Evolutionary conservation across 2,113 vertebrate species (phyloP), one percentile per base, ranked within the genome.

Genomic region (Ctenodactylus gundi): DNA sequence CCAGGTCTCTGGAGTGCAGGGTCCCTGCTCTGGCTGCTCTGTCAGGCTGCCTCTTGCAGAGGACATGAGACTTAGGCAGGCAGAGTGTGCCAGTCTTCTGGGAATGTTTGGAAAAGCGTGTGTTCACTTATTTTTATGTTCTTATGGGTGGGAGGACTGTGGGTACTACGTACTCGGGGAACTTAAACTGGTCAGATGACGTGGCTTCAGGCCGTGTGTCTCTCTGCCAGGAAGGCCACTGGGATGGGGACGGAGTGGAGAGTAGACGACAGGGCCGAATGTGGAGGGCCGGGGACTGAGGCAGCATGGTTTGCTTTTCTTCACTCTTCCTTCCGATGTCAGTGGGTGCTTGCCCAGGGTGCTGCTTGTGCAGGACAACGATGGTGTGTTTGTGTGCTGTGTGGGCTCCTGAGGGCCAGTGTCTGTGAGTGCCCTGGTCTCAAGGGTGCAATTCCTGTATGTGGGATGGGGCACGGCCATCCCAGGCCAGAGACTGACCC

Each of bases 241-340:
- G 34, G n/a, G 17, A 27, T 65, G 29, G 41, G 11, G 41, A 31
- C 46, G 46, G 77, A 17, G 17, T 4, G 46, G 36, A 7, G 3
- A 5, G 77, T 64, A 34, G 44, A 21, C 13, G 31, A 20, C n/a
- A 8, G n/a, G 46, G 27, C 4, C 60, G 1, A 4, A 29, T 17
- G 9, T 13, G 31, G 2, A 36, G 83, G 18, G 53, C 1, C 2
- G 11, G 49, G 70, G 18, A 53, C 20, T 6, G 29, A 18, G 67
- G 5, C 36, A 20, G 62, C 36, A 4, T 12, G 14, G 1, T 34
- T 18, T 14, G 3, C 0, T 1, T 7, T 49, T 12, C 29, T 44
- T 14, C 2, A 0, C 14, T 51, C 15, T 0, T 4, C 34, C 13
- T 0, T 15, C 65, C 29, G 15, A n/a, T 1, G 1, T 6, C 2